Percentiles rank a stretch among this genome's conserved stretches.
These are phyloP conservation scores for Rhagophthalmus giganteus DNA, from an alignment of 2,888 invertebrate species.

Conservation along the genomic window DNA sequence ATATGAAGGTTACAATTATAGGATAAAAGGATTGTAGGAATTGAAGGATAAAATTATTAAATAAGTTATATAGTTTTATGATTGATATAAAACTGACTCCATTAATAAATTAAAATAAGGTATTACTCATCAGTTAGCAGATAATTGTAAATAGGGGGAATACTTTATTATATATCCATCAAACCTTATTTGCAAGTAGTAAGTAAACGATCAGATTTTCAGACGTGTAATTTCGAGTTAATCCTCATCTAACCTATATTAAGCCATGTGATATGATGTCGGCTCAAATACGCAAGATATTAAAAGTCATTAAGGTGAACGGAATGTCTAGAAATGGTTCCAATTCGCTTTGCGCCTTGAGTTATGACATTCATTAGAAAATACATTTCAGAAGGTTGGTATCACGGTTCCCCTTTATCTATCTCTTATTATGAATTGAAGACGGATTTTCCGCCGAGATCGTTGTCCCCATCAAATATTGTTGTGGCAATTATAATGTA, in stretches of 20 bases:
- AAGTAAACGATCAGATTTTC: neutral
- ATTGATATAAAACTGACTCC: too few species aligned
- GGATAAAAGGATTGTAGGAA: too few species aligned
- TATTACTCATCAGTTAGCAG: too few species aligned
- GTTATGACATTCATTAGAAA: conserved; percentile 34
- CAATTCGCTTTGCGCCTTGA: conserved; percentile 33
- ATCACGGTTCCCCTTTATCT: conserved; percentile 2
- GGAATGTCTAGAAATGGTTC: conserved; percentile 35
- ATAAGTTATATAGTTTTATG: too few species aligned
- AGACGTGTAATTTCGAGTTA: conserved; percentile 17
- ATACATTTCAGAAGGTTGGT: conserved; percentile 16
- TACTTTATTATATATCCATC: too few species aligned
- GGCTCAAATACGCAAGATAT: conserved; percentile 34
- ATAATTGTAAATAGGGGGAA: too few species aligned
- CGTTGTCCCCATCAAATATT: too few species aligned
- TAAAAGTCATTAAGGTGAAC: conserved; percentile 38
- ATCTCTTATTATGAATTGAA: neutral
- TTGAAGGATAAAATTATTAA: too few species aligned
- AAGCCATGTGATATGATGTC: conserved; percentile 33
- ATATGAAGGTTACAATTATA: too few species aligned
- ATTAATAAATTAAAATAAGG: too few species aligned
- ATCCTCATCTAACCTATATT: conserved; percentile 32
- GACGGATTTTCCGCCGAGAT: neutral
- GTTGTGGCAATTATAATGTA: neutral
- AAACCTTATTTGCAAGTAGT: neutral